Base-by-base conservation (phyloP, 2,888 invertebrate genomes). In the Perithous albicinctus region DNA sequence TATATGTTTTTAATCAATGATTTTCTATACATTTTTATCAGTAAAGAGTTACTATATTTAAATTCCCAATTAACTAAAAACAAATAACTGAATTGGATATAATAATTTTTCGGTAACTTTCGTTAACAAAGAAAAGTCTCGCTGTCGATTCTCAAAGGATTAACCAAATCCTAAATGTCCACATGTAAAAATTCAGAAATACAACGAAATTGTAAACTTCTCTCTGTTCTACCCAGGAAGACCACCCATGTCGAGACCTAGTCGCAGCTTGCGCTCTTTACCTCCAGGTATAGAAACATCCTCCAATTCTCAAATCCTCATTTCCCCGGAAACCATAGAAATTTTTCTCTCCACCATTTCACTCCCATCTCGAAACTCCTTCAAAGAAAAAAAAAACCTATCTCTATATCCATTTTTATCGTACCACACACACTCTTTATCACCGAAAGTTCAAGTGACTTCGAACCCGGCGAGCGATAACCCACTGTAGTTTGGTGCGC, bases 391-490 rank as follows among this genome's bases (percentile, higher is more conserved):
- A 32, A 64, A 56, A 83, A 78, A 66, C n/a, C 61, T 56, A 67
- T 76, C 78, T 66, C 32, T 12, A 73, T 72, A 48, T 77, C 66
- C 56, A 56, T 41, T 64, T 67, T 76, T 69, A 72, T 72, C 72
- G 72, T 43, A 7, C 54, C 56, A 18, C 18, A 43, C 70, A 32
- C 20, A 12, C 26, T 61, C 69, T 82, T 85, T 90, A 89, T 89
- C 88, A 38, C 81, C 61, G 23, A 86, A 87, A 88, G 89, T 90
- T 89, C 87, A 87, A 85, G 85, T 84, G 84, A 83, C 86, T 86
- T 82, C 85, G 85, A 87, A 88, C 86, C 85, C 84, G 73, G 35
- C 70, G 15, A 61, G 82, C 80, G 90, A 90, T 90, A 90, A 90
- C 90, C 90, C 86, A 85, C 78, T 84, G 84, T 72, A 82, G 81